These are phyloP conservation scores for Capitella teleta DNA, from an alignment of 1,140 invertebrate species.

Conservation along the genomic window DNA sequence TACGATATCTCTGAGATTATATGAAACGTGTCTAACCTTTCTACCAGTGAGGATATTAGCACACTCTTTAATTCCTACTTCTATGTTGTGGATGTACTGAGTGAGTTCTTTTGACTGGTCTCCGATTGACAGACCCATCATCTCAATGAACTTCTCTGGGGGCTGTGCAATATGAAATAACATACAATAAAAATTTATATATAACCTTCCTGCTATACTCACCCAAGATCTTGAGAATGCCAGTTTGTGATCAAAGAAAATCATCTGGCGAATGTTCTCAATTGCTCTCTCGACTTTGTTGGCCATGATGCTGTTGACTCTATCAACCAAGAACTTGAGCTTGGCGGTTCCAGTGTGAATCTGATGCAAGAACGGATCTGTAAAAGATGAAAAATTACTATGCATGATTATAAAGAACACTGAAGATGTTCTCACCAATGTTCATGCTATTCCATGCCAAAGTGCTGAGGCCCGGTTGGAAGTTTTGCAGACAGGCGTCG, in stretches of 20 bases:
- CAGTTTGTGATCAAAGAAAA: constrained; percentile 34
- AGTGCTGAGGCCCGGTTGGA: constrained; percentile 36
- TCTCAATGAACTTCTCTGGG: constrained; percentile 24
- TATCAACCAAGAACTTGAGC: constrained; percentile 24
- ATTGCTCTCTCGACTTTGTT: constrained; percentile 25
- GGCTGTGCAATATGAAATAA: constrained; percentile 18
- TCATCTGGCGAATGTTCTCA: constrained; percentile 28
- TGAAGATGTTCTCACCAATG: constrained; percentile 25
- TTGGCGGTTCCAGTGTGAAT: constrained; percentile 31
- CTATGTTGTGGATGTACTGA: constrained; percentile 26
- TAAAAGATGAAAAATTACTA: constrained; percentile 4
- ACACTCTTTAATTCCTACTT: constrained; percentile 29
- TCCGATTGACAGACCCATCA: constrained; percentile 23
- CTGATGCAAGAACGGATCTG: constrained; percentile 40
- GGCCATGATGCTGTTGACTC: constrained; percentile 30
- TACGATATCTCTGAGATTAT: not conserved
- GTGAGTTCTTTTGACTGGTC: constrained; percentile 20
- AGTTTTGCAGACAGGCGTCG: constrained; percentile 27
- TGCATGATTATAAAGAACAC: no score
- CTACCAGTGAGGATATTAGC: constrained; percentile 28
- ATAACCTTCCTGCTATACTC: constrained; percentile 4
- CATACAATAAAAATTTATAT: not conserved
- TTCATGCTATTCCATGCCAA: constrained; percentile 43
- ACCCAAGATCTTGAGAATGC: constrained; percentile 38
- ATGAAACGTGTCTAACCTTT: constrained; percentile 23